These are phyloP conservation scores for Rhinogobius similis DNA, from an alignment of 2,113 vertebrate genomes.

Conservation along the genomic window DNA sequence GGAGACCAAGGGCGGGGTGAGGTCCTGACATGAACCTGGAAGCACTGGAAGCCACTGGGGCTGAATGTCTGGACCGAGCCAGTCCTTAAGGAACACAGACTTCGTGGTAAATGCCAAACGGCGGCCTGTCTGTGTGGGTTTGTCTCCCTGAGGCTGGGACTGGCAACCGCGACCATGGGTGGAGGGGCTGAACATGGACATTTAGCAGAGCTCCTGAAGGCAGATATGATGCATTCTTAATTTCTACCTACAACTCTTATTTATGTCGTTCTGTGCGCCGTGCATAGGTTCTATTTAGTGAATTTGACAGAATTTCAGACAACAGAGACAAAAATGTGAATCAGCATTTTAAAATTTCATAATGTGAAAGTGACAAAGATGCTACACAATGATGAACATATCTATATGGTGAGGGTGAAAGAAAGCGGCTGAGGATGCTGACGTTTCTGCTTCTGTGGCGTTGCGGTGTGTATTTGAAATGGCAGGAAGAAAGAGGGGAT, in stretches of 20 bases:
- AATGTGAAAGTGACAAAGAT: too few species aligned
- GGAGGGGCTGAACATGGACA: slow-evolving; percentile 24
- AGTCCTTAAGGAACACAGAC: slow-evolving; percentile 55
- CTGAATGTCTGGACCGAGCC: slow-evolving; percentile 60
- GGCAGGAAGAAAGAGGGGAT: too few species aligned
- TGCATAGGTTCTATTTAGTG: too few species aligned
- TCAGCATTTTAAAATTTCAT: too few species aligned
- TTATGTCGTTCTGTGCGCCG: slow-evolving; percentile 1
- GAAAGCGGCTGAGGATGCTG: too few species aligned
- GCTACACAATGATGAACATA: too few species aligned
- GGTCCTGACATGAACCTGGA: slow-evolving; percentile 63
- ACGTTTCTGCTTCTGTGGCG: too few species aligned
- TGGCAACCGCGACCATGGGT: slow-evolving; percentile 20
- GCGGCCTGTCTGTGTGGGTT: slow-evolving; percentile 25
- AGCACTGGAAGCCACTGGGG: slow-evolving; percentile 42
- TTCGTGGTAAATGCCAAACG: slow-evolving; percentile 33
- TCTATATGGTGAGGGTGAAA: too few species aligned
- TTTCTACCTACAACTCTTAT: slow-evolving; percentile 38
- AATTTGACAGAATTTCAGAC: slow-evolving; percentile 16
- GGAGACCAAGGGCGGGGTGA: slow-evolving; percentile 42
- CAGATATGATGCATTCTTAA: slow-evolving; percentile 21
- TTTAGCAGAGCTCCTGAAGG: slow-evolving; percentile 22
- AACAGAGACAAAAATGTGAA: background rate
- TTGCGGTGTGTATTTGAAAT: too few species aligned
- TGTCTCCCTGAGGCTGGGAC: slow-evolving; percentile 33